Evolutionary conservation across 2,888 invertebrate species (phyloP), one percentile per base, ranked within the genome.

Genomic region (Cantharis rustica): DNA sequence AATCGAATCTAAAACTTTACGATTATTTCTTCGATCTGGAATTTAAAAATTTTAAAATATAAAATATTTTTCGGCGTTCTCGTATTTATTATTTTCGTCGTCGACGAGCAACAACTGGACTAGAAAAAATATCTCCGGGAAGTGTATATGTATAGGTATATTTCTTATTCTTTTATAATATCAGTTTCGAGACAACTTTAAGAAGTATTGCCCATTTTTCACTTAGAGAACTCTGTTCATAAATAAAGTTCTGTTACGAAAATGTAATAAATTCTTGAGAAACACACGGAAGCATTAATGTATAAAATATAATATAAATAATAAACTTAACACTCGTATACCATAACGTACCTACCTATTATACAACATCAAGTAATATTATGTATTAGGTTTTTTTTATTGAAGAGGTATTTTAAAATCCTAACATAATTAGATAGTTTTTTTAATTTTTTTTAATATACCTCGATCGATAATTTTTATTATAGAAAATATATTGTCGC

Each of bases 201-300:
- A 69, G 72, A 66, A 76, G 76, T 72, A 75, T 75, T 71, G 63
- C 68, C 20, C 76, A 69, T 76, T 76, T 76, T 73, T 72, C 76
- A 73, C 71, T 73, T 69, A 68, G 66, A 66, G 68, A 76, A 73
- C 64, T 76, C 73, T 76, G 47, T 73, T 73, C 76, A 76, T 73
- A 73, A 76, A 76, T 76, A 73, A 69, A 63, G 31, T 72, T 20
- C 69, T 68, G 47, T 61, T 31, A 61, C 64, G 31, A 63, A 20
- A n/a, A 69, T 61, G 47, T 64, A 61, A 76, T 73, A 26, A 47
- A 47, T 47, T 47, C n/a, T n/a, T n/a, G 47, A 47, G 47, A 47
- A 47, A 47, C 47, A 47, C n/a, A 47, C 47, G 47, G n/a, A 47
- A 47, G n/a, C n/a, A 47, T 47, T 47, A n/a, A 47, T 47, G n/a